Conservation (phyloP, 2,888 invertebrate species). For the Sinotaia quadrata region DNA sequence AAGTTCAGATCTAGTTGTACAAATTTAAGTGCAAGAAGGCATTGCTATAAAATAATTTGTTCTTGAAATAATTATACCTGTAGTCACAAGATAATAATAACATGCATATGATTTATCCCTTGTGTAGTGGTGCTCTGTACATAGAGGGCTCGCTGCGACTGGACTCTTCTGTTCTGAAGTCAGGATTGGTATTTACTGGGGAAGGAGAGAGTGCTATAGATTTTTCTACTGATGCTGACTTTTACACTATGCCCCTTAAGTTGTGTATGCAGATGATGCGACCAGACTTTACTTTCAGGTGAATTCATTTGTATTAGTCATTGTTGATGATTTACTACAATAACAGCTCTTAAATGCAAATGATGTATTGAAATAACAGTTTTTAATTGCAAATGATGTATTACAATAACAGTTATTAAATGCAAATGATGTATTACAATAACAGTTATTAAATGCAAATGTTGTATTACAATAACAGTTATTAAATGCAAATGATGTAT, state of each 20-base stretch:
- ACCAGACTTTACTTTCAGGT: constrained; percentile 79
- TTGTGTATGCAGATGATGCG: constrained; percentile 84
- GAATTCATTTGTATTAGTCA: constrained; percentile 42
- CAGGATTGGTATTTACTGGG: constrained; percentile 79
- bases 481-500: no score
- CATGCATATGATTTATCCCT: background rate
- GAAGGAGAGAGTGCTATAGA: constrained; percentile 80
- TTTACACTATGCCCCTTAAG: constrained; percentile 80
- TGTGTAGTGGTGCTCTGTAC: constrained; percentile 79
- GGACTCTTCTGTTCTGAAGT: constrained; percentile 79
- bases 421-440: no score
- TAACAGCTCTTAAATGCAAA: no score
- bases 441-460: no score
- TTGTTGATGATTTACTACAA: no score
- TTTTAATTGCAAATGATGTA: no score
- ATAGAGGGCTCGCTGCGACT: constrained; percentile 79
- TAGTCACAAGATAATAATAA: background rate
- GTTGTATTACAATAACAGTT: no score
- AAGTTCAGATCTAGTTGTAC: no score
- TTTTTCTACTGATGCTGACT: constrained; percentile 83
- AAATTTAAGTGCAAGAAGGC: no score
- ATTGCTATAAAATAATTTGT: no score
- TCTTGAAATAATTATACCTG: background rate
- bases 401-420: no score
- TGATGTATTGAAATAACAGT: no score